phyloP scores from a whole-genome alignment of 2,113 vertebrate species.

The Crotophaga sulcirostris region DNA sequence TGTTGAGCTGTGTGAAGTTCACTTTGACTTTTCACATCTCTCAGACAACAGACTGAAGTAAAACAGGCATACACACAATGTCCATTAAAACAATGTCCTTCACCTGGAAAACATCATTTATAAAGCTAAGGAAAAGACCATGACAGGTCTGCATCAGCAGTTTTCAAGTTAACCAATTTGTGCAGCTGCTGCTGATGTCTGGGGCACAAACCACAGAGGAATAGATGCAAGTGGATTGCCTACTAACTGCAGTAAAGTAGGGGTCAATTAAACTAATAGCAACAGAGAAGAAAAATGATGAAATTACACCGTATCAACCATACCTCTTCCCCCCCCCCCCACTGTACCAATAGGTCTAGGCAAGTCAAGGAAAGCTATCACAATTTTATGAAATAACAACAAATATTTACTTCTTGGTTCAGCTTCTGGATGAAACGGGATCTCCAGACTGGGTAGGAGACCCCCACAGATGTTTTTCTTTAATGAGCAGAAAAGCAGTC shows the following conservation, averaged over 20 bases:
- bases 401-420: neutral
- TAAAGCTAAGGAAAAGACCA: slow-evolving; percentile 15
- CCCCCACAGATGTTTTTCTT: fast-evolving
- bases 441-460: neutral
- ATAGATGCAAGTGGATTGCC: neutral
- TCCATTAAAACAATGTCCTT: slow-evolving; percentile 61
- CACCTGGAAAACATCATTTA: slow-evolving; percentile 63
- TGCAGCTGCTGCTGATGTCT: slow-evolving; percentile 32
- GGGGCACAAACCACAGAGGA: slow-evolving; percentile 26
- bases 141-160: slow-evolving; percentile 50
- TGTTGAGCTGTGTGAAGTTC: neutral
- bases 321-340: fast-evolving
- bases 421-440: neutral
- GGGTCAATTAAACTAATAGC: neutral
- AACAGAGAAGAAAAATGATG: neutral
- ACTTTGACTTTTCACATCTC: neutral
- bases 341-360: neutral
- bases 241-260: neutral
- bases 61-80: neutral
- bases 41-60: slow-evolving; percentile 30
- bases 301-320: neutral
- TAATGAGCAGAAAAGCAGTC: neutral
- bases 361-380: neutral
- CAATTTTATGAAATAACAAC: neutral
- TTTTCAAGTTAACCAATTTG: slow-evolving; percentile 41